phyloP scores from a whole-genome alignment of 2,888 invertebrate species.

The Galeopsomyia nigrocyanea region DNA sequence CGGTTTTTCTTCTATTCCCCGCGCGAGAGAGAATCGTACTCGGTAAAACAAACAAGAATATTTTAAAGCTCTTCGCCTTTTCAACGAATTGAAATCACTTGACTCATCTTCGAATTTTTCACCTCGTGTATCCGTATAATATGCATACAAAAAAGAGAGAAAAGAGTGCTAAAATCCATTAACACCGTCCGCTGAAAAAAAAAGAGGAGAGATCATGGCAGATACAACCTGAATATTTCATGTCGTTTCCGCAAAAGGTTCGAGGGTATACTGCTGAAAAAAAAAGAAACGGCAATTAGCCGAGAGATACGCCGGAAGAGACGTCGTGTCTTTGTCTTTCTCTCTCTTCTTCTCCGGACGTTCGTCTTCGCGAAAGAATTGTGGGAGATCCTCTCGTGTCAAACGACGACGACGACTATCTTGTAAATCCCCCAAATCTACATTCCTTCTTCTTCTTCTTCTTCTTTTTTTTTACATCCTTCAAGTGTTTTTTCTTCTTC shows the following conservation, averaged over 20 bases:
- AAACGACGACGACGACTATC: too few species aligned
- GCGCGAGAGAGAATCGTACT: constrained; percentile 5
- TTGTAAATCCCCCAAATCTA: not conserved
- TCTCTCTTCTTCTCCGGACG: constrained; percentile 46
- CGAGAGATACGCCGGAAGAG: constrained; percentile 57
- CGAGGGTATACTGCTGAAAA: constrained; percentile 52
- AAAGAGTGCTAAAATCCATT: constrained; percentile 31
- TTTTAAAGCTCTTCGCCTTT: not conserved
- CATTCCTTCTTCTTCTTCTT: constrained; percentile 26
- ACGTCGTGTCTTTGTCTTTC: constrained; percentile 49
- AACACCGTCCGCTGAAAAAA: constrained; percentile 21
- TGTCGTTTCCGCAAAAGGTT: constrained; percentile 55
- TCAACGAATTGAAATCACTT: too few species aligned
- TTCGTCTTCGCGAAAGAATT: constrained; percentile 8
- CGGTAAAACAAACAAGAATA: not conserved
- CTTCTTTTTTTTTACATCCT: constrained; percentile 1
- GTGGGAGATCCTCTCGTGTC: not conserved
- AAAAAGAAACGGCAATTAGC: constrained; percentile 61
- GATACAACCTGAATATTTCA: constrained; percentile 60
- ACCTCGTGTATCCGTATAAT: too few species aligned
- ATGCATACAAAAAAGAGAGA: constrained; percentile 9
- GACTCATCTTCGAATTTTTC: too few species aligned
- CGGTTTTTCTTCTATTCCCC: not conserved
- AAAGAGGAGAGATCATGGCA: constrained; percentile 12
- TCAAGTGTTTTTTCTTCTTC: constrained; percentile 34